A percentile compares a stretch with the other conserved stretches of the same genome.
phyloP scores from a whole-genome alignment of 2,888 invertebrate genomes.

The Troides aeacus region DNA sequence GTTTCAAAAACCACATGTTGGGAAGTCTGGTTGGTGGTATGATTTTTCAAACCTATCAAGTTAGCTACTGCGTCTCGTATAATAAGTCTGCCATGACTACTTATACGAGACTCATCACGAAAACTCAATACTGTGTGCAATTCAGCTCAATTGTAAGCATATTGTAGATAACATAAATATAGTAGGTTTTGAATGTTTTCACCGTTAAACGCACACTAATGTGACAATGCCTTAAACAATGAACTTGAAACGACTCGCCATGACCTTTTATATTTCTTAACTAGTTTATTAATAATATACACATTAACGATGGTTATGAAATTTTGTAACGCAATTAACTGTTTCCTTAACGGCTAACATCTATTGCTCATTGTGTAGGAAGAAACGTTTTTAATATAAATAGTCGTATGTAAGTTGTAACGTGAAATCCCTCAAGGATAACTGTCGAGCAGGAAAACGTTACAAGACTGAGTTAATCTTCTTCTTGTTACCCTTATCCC shows the following conservation, averaged over 20 bases:
- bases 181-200: background rate
- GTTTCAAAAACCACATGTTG: too few relatives aligned
- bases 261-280: constrained; percentile 28
- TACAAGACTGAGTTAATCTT: too few relatives aligned
- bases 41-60: too few relatives aligned
- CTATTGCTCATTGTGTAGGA: constrained; percentile 3
- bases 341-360: constrained; percentile 18
- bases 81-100: too few relatives aligned
- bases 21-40: too few relatives aligned
- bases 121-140: background rate
- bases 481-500: too few relatives aligned
- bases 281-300: constrained; percentile 8
- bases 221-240: constrained; percentile 14
- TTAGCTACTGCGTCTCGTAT: too few relatives aligned
- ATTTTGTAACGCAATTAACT: constrained; percentile 25
- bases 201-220: constrained; percentile 5
- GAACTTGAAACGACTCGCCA: constrained; percentile 25
- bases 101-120: too few relatives aligned
- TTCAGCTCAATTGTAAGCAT: too few relatives aligned
- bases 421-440: background rate
- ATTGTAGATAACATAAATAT: background rate
- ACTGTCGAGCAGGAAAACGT: constrained; percentile 1
- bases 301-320: constrained; percentile 27
- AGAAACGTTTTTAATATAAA: background rate
- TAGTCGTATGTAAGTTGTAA: background rate